Evolutionary conservation across 2,113 vertebrate genomes (phyloP), one percentile per base, ranked within the genome.

Genomic region (Muscicapa adusta): DNA sequence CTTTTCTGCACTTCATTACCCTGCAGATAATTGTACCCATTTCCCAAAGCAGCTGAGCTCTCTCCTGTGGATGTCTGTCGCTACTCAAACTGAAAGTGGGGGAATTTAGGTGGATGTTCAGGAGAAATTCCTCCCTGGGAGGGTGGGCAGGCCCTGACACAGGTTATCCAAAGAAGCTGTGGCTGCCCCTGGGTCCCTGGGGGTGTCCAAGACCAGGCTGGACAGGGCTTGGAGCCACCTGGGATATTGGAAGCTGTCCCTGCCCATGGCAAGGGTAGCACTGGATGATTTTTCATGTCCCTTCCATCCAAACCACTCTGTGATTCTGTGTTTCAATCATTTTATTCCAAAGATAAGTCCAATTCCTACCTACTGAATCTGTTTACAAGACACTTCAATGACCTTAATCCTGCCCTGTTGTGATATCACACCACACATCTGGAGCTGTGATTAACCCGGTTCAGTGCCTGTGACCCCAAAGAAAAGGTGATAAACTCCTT

Each of bases 401-500:
- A 85, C 61, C 53, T 78, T 12, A 66, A 29, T 51, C 57, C 12
- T 78, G 51, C 61, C 48, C 48, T 60, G 16, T 8, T 81, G 38
- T 56, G 75, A 10, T 81, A 65, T 45, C 57, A 28, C 78, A 10
- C 5, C 36, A 22, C 16, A 28, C 24, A n/a, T 71, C 80, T n/a
- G 45, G 48, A 87, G 43, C 72, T 71, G 43, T 18, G 57, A 67
- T 84, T 63, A 81, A 62, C 22, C 61, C 10, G 1, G 18, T 60
- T 63, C 61, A 53, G 74, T 29, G 66, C 19, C 70, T 74, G 20
- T 25, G 31, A 20, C 33, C 54, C 12, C 73, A 82, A 87, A 60
- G 26, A 11, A 87, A 87, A 78, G 43, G 26, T 71, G 78, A 74
- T 38, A 91, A 92, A 83, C 31, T 62, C 45, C 53, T 80, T 66